phyloP scores from a whole-genome alignment of 2,113 vertebrate genomes.

The Nesogale talazaci region DNA sequence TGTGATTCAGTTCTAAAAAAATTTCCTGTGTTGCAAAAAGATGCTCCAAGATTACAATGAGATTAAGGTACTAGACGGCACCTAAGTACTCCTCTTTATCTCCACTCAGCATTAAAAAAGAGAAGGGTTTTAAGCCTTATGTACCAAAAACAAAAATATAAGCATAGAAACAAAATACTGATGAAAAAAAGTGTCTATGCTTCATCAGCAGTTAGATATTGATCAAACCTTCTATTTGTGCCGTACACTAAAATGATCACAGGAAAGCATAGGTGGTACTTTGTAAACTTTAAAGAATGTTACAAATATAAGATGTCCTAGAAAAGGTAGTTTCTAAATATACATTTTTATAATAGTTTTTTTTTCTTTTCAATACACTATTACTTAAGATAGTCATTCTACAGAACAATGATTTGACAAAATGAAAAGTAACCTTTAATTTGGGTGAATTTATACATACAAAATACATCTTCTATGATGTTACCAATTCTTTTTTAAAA shows the following conservation, averaged over 20 bases:
- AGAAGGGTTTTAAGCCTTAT: background rate
- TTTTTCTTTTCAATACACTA: background rate
- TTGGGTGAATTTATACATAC: constrained; percentile 52
- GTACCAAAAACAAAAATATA: background rate
- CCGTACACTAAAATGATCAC: background rate
- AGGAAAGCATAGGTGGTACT: background rate
- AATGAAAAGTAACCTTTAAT: constrained; percentile 65
- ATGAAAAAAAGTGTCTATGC: background rate
- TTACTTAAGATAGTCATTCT: constrained; percentile 24
- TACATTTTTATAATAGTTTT: background rate
- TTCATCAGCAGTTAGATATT: background rate
- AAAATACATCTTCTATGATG: constrained; percentile 53
- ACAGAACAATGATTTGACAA: constrained; percentile 33
- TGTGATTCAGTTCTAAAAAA: background rate
- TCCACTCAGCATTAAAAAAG: background rate
- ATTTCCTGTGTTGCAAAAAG: background rate
- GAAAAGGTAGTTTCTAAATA: background rate
- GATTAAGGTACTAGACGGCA: background rate
- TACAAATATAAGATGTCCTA: background rate
- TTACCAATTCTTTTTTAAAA: constrained; percentile 56
- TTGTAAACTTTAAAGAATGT: background rate
- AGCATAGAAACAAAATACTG: background rate
- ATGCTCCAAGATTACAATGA: background rate
- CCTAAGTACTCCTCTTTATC: background rate
- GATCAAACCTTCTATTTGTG: background rate